Base-by-base conservation (phyloP, 2,888 invertebrate species). In the Rotaria magnacalcarata region DNA sequence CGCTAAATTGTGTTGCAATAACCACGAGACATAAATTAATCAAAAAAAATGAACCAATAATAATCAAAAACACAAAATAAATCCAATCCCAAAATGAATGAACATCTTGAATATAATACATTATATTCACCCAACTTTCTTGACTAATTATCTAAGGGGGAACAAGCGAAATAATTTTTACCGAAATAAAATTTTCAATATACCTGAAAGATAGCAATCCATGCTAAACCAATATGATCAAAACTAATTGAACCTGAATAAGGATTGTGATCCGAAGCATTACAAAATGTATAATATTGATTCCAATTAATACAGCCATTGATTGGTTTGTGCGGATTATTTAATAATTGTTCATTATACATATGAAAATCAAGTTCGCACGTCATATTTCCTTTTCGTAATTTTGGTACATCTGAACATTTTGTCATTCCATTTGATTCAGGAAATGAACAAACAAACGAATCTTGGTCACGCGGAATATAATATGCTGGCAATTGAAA, bases 61-160 rank as follows among this genome's bases (percentile, higher is more conserved):
- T n/a, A 80, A 80, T 80, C 8, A 80, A 24, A 88, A 98, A 93
- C 87, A 99, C 98, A 92, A 99, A 99, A 92, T 99, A 99, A 89
- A 98, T 96, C 98, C 98, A 99, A 91, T 97, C 98, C 98, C 99
- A 99, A 92, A 99, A 99, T 88, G 98, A 99, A 92, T 99, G 99
- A 85, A 98, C 97, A 92, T 99, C 99, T 93, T 99, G 99, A 88
- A 98, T 96, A 92, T 97, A 99, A 92, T 99, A 99, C 99, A 99
- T 99, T 88, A 99, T 99, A 91, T 99, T 99, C 80, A 98, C 97
- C 99, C 99, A 99, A 87, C 99, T 99, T 92, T 99, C 99, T 89
- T 99, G 92, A 88, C 97, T 98, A 92, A 99, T 99, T 84, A 99
- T 97, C 97, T 97, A 92, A 86, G 90, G 90, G 88, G 85, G 87